phyloP scores from a whole-genome alignment of 1,140 invertebrate genomes.

The Tigriopus japonicus region DNA sequence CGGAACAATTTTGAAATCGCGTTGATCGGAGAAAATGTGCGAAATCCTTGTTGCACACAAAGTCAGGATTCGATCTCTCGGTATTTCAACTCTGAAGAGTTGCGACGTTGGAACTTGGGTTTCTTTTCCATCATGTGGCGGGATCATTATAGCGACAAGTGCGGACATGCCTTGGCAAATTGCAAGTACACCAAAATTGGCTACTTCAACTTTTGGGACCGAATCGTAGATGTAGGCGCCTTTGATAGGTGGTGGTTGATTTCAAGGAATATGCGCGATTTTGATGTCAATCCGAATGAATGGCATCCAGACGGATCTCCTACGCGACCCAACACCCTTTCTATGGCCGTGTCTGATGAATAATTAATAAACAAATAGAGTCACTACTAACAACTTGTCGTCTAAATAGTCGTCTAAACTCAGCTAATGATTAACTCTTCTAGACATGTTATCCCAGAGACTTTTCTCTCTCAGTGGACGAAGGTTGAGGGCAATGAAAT shows the following conservation, averaged over 20 bases:
- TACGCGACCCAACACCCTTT: background rate
- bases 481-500: too few species aligned
- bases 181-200: slow-evolving; percentile 24
- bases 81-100: slow-evolving; percentile 20
- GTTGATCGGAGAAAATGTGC: slow-evolving; percentile 22
- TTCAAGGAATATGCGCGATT: slow-evolving; percentile 26
- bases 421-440: too few species aligned
- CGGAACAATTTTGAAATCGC: slow-evolving; percentile 22
- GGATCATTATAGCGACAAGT: slow-evolving; percentile 20
- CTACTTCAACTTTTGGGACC: slow-evolving; percentile 18
- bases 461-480: too few species aligned
- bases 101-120: slow-evolving; percentile 22
- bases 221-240: slow-evolving; percentile 27
- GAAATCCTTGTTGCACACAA: slow-evolving; percentile 22
- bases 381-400: too few species aligned
- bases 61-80: slow-evolving; percentile 19
- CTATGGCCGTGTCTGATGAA: too few species aligned
- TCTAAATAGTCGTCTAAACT: too few species aligned
- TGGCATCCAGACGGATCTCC: slow-evolving; percentile 20
- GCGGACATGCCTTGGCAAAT: slow-evolving; percentile 24
- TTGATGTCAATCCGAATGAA: slow-evolving; percentile 29
- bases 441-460: too few species aligned
- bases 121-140: slow-evolving; percentile 26
- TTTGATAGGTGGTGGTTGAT: slow-evolving; percentile 24
- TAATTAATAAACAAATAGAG: too few species aligned